Base-by-base conservation (phyloP, 2,888 invertebrate genomes). In the Megamerina dolium region DNA sequence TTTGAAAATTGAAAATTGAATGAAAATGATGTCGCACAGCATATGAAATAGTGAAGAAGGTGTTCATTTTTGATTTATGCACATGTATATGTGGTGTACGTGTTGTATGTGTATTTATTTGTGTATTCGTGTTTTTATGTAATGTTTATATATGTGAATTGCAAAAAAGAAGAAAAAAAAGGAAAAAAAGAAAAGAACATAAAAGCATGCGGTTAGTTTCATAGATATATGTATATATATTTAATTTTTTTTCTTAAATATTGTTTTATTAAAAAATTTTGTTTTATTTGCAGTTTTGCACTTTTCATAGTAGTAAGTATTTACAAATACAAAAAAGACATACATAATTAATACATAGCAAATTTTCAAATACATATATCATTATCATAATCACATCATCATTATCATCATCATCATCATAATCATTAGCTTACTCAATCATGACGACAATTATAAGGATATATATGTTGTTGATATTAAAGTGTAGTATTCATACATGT, bases 171-270 rank as follows among this genome's bases (percentile, higher is more conserved):
- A 61, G 61, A 59, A 54, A 64, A 58, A 59, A 61, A 61, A n/a
- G n/a, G n/a, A n/a, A n/a, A n/a, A 64, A 61, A 59, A 64, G 59
- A 67, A 64, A 63, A 61, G 59, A 66, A 64, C 66, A 61, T 56
- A 68, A 64, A 66, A 53, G 60, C 68, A 68, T 68, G 68, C 68
- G 61, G 61, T 67, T 67, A 67, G 68, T 63, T 67, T 63, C 41
- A 37, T 45, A 41, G 47, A 46, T 48, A 48, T 46, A 50, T 48
- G 46, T 44, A 48, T 47, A 49, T 37, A 23, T 42, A 44, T 13
- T 17, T 40, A 44, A 26, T n/a, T n/a, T n/a, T 44, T 49, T 46
- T 23, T 10, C 10, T 10, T 23, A 6, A 23, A 23, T 23, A 8
- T 23, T 10, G 10, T 23, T 8, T 8, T 23, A 23, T 8, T 23